Percentiles rank a stretch among this genome's conserved stretches.
phyloP scores from a whole-genome alignment of 2,113 vertebrate genomes.

The Pangasianodon hypophthalmus region DNA sequence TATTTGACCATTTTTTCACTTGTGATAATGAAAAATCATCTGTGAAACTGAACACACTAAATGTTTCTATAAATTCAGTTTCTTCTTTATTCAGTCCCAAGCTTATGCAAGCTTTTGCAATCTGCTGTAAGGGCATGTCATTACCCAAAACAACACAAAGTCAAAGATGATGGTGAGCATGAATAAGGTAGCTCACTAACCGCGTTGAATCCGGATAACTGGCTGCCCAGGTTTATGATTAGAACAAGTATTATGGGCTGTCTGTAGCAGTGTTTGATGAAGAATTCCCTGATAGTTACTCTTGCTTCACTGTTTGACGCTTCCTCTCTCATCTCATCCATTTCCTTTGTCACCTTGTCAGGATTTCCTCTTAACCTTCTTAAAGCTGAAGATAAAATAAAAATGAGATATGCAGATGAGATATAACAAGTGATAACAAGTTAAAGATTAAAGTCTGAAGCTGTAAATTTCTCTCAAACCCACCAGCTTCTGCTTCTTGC shows the following conservation, averaged over 20 bases:
- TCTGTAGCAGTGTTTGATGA: conserved; percentile 67
- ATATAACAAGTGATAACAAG: not conserved
- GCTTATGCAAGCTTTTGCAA: not conserved
- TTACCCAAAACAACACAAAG: not conserved
- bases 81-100: not conserved
- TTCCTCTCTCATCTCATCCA: conserved; percentile 72
- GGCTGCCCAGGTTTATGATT: conserved; percentile 65
- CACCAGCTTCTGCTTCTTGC: conserved; percentile 70
- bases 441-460: not conserved
- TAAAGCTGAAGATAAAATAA: conserved; percentile 58
- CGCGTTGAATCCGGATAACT: conserved; percentile 72
- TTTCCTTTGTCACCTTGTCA: conserved; percentile 59
- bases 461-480: conserved; percentile 18
- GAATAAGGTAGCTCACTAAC: conserved; percentile 48
- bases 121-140: not conserved
- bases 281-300: conserved; percentile 69
- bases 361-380: conserved; percentile 62
- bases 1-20: not conserved
- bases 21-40: not conserved
- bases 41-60: not conserved
- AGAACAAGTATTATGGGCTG: conserved; percentile 68
- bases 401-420: not conserved
- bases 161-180: not conserved
- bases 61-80: not conserved
- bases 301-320: conserved; percentile 61